Evolutionary conservation across 2,888 invertebrate genomes (phyloP).

Genomic region (Falcaria lacertinaria): DNA sequence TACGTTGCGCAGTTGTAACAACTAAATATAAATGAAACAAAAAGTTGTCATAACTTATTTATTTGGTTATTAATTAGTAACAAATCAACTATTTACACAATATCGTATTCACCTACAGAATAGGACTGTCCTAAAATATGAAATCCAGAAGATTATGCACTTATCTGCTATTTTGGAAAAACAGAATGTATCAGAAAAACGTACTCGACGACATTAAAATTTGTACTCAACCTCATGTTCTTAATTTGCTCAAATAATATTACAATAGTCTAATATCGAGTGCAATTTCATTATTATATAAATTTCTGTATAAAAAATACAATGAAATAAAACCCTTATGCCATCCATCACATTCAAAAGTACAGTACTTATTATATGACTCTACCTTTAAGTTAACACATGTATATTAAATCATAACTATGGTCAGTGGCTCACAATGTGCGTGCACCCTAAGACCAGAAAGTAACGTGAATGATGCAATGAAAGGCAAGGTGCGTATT

Average conservation of each 20-base stretch:
- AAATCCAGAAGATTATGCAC: conserved; percentile 9
- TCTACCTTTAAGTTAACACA: neutral
- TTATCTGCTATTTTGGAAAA: neutral
- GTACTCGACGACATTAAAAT: neutral
- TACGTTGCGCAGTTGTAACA: no score
- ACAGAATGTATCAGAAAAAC: neutral
- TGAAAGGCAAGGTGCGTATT: conserved; percentile 27
- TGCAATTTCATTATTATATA: neutral
- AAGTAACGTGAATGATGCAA: conserved; percentile 20
- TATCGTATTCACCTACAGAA: conserved; percentile 48
- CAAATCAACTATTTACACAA: conserved; percentile 69
- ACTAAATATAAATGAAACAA: conserved; percentile 9
- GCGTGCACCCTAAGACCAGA: conserved; percentile 1
- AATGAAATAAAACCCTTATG: neutral
- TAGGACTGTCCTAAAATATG: conserved; percentile 33
- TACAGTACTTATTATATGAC: neutral
- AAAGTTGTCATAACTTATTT: conserved; percentile 42
- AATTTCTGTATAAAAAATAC: no score
- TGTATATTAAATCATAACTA: neutral
- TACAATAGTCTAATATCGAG: neutral
- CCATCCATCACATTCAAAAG: neutral
- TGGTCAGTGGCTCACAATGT: neutral
- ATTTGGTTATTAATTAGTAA: conserved; percentile 65
- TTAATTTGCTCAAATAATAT: no score
- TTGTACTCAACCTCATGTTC: neutral